Evolutionary conservation across 2,113 vertebrate genomes (phyloP), one percentile per base, ranked within the genome.

Genomic region (Chionis minor): DNA sequence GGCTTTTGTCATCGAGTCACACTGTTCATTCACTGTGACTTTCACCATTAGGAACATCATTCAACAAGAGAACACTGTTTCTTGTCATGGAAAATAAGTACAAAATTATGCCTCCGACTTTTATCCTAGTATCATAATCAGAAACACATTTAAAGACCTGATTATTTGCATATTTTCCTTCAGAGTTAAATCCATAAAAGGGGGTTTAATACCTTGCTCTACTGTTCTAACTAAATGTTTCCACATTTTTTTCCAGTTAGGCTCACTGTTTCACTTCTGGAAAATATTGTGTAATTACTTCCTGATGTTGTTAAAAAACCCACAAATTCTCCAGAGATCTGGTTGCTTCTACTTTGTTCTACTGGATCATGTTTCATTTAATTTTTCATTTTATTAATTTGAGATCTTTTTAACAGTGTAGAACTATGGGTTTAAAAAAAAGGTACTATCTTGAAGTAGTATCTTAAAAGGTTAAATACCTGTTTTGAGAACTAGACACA

Each of bases 221-320:
- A 98, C 98, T 98, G 98, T 98, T 98, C 97, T 98, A 98, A 98
- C 98, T 98, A 98, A 98, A 97, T 94, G 97, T 97, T 98, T 98
- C 98, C 98, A 98, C 97, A 98, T 98, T 98, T 98, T 98, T 98
- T 98, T 98, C 98, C 98, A 98, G 97, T 98, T 98, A 96, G 97
- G 94, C 97, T 98, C 92, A 97, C 98, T 97, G 97, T 98, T 98
- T 98, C 98, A 98, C 98, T 98, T 98, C 98, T 98, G 98, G 98
- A 98, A 98, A 98, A 97, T 97, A 96, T 96, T 97, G 97, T 97
- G 96, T 98, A 98, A 98, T 98, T 97, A 97, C 97, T 98, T 98
- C 98, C 98, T 81, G 95, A 98, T 98, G 98, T 90, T 92, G 90
- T 91, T 96, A 95, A 97, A 94, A 98, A 94, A 62, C 92, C 97